Base-by-base conservation (phyloP, 1,140 invertebrate genomes). In the Ephestia elutella region DNA sequence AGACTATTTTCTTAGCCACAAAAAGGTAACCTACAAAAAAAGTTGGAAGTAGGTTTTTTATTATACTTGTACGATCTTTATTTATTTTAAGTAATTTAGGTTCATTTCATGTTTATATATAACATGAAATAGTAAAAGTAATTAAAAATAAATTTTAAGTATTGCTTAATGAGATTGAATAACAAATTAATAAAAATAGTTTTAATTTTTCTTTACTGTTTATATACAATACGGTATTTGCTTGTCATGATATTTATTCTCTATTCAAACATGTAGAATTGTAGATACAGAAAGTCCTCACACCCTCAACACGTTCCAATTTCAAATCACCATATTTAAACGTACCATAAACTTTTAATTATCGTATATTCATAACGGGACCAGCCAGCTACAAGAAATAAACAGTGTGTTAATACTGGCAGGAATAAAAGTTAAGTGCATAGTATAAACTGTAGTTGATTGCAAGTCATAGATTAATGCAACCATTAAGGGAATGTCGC, bases 391-490 rank as follows among this genome's bases (percentile, higher is more conserved):
- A 44, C 19, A 53, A 53, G 13, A 53, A 21, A 53, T 53, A 53
- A 21, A 21, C 50, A 21, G 19, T 7, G 38, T 56, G 35, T 48
- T 48, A 48, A 48, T 56, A 56, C 32, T 11, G 20, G n/a, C 17
- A 48, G 35, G 35, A 25, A 48, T 48, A 56, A 56, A 38, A 56
- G 18, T 44, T 48, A 56, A 56, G 32, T 53, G 50, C 50, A 53
- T 25, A 53, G 18, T 25, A 25, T 53, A 53, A 53, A 64, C 49
- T 35, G 58, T 21, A 57, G 38, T 44, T 67, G 64, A 68, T 68
- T 68, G 65, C 56, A 53, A 59, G 49, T 19, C 54, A 63, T 56
- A 67, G 60, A 70, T 70, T 71, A 72, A 70, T 66, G 58, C 56
- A 48, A 56, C 73, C 70, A 73, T 72, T 68, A 75, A 25, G 10